phyloP scores from a whole-genome alignment of 1,140 invertebrate species.

The Micrasema minimum region DNA sequence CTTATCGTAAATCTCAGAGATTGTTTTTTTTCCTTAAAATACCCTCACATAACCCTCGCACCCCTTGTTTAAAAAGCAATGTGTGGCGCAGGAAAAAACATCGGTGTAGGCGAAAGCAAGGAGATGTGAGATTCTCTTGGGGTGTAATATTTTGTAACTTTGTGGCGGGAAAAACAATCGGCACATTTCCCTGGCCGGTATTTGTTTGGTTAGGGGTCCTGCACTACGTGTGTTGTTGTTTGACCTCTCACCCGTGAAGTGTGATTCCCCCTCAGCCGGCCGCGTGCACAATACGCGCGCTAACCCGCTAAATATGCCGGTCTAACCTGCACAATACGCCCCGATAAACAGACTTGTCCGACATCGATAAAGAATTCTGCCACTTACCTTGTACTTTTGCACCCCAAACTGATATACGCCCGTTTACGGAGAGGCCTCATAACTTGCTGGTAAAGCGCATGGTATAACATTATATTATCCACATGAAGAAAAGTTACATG shows the following conservation, averaged over 20 bases:
- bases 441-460: too few relatives aligned
- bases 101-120: too few relatives aligned
- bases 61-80: too few relatives aligned
- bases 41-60: too few relatives aligned
- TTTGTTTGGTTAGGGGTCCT: constrained; percentile 43
- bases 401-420: too few relatives aligned
- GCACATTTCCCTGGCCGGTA: constrained; percentile 44
- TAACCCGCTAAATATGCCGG: constrained; percentile 13
- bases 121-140: constrained; percentile 9
- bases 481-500: too few relatives aligned
- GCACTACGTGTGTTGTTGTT: constrained; percentile 13
- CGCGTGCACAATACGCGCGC: constrained; percentile 2
- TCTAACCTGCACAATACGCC: constrained; percentile 4
- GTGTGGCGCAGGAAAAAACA: too few relatives aligned
- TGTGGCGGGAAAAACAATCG: constrained; percentile 25
- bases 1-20: too few relatives aligned
- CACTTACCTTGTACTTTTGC: background rate
- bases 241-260: constrained; percentile 32
- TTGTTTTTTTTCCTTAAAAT: too few relatives aligned
- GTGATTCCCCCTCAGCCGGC: constrained; percentile 3
- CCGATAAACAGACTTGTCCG: constrained; percentile 2
- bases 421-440: too few relatives aligned
- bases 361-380: background rate
- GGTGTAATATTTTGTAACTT: constrained; percentile 31
- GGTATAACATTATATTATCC: too few relatives aligned